Conservation (phyloP, 92 coral and sea anemone species). For the Umimayanthus kanabou region DNA sequence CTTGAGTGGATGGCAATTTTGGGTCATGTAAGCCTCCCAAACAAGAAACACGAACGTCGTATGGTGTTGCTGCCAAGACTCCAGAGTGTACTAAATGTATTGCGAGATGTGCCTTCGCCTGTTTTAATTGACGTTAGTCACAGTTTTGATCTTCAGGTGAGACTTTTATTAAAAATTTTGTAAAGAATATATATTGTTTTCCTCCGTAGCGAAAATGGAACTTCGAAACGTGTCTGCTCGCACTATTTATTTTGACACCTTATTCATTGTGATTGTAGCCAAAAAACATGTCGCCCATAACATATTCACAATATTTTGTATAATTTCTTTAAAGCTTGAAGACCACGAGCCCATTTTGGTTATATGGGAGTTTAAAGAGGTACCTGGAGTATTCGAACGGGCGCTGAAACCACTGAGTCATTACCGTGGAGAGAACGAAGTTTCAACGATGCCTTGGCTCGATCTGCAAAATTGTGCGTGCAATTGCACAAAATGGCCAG, state of each 20-base stretch:
- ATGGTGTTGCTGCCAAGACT: constrained; percentile 27
- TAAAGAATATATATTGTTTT: too few species aligned
- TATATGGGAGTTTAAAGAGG: background rate
- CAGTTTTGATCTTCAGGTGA: constrained; percentile 31
- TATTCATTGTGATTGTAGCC: too few species aligned
- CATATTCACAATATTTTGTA: too few species aligned
- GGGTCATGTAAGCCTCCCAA: background rate
- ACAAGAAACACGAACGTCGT: background rate
- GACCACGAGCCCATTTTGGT: constrained; percentile 14
- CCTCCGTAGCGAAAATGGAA: too few species aligned
- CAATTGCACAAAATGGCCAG: constrained; percentile 18
- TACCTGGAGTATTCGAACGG: background rate
- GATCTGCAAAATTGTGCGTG: background rate
- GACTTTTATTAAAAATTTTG: too few species aligned
- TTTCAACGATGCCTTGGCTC: constrained; percentile 15
- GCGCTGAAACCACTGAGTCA: background rate
- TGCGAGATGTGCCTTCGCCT: background rate
- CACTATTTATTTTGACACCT: too few species aligned
- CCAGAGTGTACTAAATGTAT: background rate
- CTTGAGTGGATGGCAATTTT: constrained; percentile 11
- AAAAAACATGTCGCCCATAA: too few species aligned
- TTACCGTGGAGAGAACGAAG: background rate
- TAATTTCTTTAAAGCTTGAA: background rate
- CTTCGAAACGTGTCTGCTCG: too few species aligned
- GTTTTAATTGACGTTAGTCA: background rate